Percentiles rank a stretch among this genome's conserved stretches.
Evolutionary conservation across 2,113 vertebrate genomes (phyloP).

Genomic region (Ibidorhyncha struthersii): DNA sequence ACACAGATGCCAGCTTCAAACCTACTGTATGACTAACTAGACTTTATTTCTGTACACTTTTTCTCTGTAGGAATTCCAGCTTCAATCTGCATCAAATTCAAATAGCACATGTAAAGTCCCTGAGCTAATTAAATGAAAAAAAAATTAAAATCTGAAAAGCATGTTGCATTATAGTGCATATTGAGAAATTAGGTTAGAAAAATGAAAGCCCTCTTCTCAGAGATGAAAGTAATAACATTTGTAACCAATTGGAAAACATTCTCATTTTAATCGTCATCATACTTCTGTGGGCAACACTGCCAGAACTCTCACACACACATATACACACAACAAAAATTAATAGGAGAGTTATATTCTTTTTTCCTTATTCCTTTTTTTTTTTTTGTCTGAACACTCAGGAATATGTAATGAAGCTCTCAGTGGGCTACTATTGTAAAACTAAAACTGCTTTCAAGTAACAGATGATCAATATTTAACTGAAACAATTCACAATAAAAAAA

Average conservation of each 20-base stretch:
- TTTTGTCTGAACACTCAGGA: neutral
- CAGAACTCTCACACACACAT: neutral
- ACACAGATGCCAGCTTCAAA: neutral
- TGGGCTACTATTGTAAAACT: neutral
- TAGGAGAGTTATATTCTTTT: neutral
- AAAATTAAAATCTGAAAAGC: neutral
- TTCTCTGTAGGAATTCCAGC: neutral
- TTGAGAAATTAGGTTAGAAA: conserved; percentile 28
- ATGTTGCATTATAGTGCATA: neutral
- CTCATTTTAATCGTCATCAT: conserved; percentile 12
- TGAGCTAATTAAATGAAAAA: neutral
- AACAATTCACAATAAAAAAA: neutral
- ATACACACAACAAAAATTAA: neutral
- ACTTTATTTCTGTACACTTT: neutral
- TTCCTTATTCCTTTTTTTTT: neutral
- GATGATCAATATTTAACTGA: neutral
- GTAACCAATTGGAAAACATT: conserved; percentile 48
- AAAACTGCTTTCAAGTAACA: neutral
- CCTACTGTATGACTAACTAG: neutral
- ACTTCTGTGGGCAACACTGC: neutral
- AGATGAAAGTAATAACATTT: conserved; percentile 52
- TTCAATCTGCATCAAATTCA: neutral
- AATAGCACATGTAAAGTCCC: neutral
- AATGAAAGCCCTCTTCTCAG: neutral
- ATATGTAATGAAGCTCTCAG: neutral